Evolutionary conservation across 2,113 vertebrate genomes (phyloP).

Genomic region (Spea bombifrons): DNA sequence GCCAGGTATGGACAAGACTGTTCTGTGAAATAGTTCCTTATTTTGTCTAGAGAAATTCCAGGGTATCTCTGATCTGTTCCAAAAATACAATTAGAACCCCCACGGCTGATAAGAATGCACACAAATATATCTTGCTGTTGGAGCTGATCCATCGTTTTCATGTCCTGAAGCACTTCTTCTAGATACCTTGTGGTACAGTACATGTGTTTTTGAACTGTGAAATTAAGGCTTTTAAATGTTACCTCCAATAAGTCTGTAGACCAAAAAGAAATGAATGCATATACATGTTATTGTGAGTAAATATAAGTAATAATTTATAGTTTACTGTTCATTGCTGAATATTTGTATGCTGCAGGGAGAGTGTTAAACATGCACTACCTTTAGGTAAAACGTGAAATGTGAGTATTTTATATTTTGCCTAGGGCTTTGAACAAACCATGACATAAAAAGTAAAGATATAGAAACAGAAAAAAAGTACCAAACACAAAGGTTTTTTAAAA

Average conservation of each 20-base stretch:
- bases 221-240: slow-evolving; percentile 73
- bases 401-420: too few relatives aligned
- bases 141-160: slow-evolving; percentile 57
- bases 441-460: too few relatives aligned
- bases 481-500: too few relatives aligned
- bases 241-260: slow-evolving; percentile 67
- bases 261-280: slow-evolving; percentile 40
- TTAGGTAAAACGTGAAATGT: too few relatives aligned
- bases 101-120: slow-evolving; percentile 84
- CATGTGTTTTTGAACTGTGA: slow-evolving; percentile 58
- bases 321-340: too few relatives aligned
- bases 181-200: slow-evolving; percentile 52
- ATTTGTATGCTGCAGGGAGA: too few relatives aligned
- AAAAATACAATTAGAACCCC: slow-evolving; percentile 62
- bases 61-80: slow-evolving; percentile 62
- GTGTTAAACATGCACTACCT: too few relatives aligned
- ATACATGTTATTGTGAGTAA: too few relatives aligned
- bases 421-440: too few relatives aligned
- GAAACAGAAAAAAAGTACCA: too few relatives aligned
- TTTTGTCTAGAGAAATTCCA: slow-evolving; percentile 62
- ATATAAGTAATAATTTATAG: too few relatives aligned
- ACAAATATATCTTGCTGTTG: slow-evolving; percentile 67
- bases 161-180: slow-evolving; percentile 50
- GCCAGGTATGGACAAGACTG: slow-evolving; percentile 70
- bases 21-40: slow-evolving; percentile 72